Evolutionary conservation across 2,888 invertebrate genomes (phyloP).

Genomic region (Lymantria dispar): DNA sequence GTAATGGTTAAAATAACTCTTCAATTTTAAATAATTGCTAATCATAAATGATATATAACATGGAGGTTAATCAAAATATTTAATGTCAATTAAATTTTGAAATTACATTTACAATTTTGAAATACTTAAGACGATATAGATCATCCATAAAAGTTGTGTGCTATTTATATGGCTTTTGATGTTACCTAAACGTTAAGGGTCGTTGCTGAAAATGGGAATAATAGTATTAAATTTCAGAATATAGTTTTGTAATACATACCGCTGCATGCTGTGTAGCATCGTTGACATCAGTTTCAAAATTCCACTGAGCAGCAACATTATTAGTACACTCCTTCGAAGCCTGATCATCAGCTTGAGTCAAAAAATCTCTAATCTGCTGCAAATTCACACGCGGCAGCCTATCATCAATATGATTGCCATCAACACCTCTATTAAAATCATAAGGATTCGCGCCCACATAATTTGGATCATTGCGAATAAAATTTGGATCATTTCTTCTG

Average conservation of each 20-base stretch:
- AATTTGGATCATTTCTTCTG: slow-evolving; percentile 77
- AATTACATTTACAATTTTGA: no score
- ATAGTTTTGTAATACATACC: slow-evolving; percentile 81
- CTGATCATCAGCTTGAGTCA: slow-evolving; percentile 88
- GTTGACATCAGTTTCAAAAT: slow-evolving; percentile 93
- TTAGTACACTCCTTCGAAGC: slow-evolving; percentile 91
- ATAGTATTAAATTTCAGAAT: neutral
- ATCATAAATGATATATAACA: no score
- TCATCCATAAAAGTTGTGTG: no score
- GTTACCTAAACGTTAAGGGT: no score
- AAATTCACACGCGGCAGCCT: slow-evolving; percentile 68
- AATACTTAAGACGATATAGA: no score
- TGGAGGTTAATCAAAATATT: no score
- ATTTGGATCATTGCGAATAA: slow-evolving; percentile 70
- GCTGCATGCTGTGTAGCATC: slow-evolving; percentile 91
- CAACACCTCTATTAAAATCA: slow-evolving; percentile 64
- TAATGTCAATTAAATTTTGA: no score
- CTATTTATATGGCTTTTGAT: no score
- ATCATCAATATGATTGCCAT: slow-evolving; percentile 61
- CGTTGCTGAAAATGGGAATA: no score
- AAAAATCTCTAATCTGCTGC: slow-evolving; percentile 80
- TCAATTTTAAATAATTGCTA: no score
- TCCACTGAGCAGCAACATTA: slow-evolving; percentile 95
- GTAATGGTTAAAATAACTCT: no score
- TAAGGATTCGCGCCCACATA: slow-evolving; percentile 70